A percentile compares a stretch with the other conserved stretches of the same genome.
These are phyloP conservation scores for Labeo catla DNA, from an alignment of 2,113 vertebrate species.

Conservation along the genomic window DNA sequence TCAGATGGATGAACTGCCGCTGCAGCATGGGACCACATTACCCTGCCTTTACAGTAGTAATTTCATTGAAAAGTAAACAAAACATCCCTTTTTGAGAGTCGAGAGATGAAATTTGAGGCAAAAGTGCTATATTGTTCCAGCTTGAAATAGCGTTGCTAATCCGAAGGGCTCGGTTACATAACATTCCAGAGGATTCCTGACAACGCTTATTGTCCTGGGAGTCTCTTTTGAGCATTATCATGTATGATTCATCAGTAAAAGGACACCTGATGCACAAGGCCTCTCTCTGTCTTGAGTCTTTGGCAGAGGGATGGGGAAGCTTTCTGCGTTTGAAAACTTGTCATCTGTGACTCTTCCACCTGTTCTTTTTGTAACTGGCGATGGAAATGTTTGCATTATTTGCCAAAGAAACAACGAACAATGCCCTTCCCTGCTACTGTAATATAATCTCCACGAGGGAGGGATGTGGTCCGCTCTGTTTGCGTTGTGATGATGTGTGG, in stretches of 20 bases:
- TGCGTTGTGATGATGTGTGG: conserved; percentile 6
- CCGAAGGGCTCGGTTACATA: conserved; percentile 32
- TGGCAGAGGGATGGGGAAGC: not conserved
- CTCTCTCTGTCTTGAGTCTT: conserved; percentile 30
- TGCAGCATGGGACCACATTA: conserved; percentile 42
- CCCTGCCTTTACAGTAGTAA: not conserved
- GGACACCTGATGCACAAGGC: not conserved
- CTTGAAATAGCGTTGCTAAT: not conserved
- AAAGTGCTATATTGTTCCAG: not conserved
- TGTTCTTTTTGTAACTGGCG: conserved; percentile 42
- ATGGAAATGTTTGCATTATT: conserved; percentile 41
- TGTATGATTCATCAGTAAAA: conserved; percentile 36
- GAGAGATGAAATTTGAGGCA: not conserved
- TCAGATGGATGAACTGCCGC: conserved; percentile 8
- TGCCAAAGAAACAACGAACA: conserved; percentile 46
- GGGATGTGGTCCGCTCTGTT: not conserved
- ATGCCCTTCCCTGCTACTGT: conserved; percentile 27
- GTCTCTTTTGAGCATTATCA: conserved; percentile 3
- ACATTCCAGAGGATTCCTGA: conserved; percentile 27
- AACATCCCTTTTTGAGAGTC: conserved; percentile 1
- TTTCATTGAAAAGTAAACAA: conserved; percentile 17
- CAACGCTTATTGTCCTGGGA: conserved; percentile 12
- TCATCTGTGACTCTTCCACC: conserved; percentile 49
- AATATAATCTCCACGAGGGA: conserved; percentile 26
- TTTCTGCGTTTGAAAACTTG: conserved; percentile 11